Evolutionary conservation across 2,888 invertebrate species (phyloP).

Genomic region (Drosophila mulleri): DNA sequence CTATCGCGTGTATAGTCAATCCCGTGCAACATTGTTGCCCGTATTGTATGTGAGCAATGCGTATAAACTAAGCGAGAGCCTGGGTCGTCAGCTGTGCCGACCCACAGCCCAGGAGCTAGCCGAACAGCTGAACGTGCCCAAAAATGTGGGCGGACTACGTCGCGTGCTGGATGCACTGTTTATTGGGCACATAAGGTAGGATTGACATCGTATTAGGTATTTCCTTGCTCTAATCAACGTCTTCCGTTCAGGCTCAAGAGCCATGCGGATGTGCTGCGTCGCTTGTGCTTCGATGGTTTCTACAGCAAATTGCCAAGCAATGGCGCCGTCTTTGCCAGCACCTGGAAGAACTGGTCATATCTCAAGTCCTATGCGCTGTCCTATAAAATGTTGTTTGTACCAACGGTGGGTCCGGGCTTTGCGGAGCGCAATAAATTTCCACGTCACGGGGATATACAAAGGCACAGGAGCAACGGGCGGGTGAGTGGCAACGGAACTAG

Average conservation of each 20-base stretch:
- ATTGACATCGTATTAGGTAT: not conserved
- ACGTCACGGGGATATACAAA: constrained; percentile 82
- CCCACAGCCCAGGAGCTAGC: constrained; percentile 18
- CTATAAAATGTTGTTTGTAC: constrained; percentile 88
- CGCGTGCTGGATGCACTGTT: constrained; percentile 87
- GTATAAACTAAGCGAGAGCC: constrained; percentile 86
- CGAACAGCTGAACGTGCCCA: constrained; percentile 1
- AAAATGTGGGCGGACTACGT: constrained; percentile 83
- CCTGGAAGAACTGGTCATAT: constrained; percentile 87
- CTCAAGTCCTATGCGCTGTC: constrained; percentile 87
- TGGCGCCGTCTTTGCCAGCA: constrained; percentile 88
- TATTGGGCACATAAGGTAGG: constrained; percentile 86
- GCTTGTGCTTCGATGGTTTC: constrained; percentile 87
- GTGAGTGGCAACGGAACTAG: constrained; percentile 57
- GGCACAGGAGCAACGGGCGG: constrained; percentile 84
- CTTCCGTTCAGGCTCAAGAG: constrained; percentile 77
- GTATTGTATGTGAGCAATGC: constrained; percentile 89
- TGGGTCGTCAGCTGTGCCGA: constrained; percentile 75
- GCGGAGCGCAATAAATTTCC: constrained; percentile 87
- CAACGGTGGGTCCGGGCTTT: constrained; percentile 90
- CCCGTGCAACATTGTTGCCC: constrained; percentile 85
- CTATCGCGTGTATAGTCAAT: constrained; percentile 82
- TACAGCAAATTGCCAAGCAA: constrained; percentile 89
- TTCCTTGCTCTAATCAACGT: not conserved
- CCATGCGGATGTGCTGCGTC: constrained; percentile 86